These are phyloP conservation scores for Danio tinwini DNA, from an alignment of 2,797 vertebrate species.

Conservation along the genomic window DNA sequence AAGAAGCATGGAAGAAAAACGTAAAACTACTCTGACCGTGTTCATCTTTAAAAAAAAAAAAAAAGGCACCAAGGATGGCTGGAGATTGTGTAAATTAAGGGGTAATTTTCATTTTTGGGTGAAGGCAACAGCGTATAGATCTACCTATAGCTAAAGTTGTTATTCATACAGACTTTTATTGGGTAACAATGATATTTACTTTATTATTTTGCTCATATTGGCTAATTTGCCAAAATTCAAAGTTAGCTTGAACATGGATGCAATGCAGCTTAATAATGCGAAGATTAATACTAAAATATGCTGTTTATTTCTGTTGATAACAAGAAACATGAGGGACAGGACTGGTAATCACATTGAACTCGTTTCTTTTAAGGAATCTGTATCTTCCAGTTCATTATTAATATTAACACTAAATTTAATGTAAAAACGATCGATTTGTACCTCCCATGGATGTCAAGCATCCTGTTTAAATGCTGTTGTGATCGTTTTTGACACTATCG, in stretches of 20 bases:
- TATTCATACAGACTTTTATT: background rate
- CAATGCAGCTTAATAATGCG: background rate
- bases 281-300: slow-evolving; percentile 13
- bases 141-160: background rate
- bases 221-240: background rate
- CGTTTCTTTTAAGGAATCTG: background rate
- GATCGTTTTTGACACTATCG: slow-evolving; percentile 2
- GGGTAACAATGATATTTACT: background rate
- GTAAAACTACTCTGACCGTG: no score
- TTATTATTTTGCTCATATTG: background rate
- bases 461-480: slow-evolving; percentile 15
- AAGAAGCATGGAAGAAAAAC: no score
- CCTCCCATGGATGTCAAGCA: background rate
- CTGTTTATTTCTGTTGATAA: background rate
- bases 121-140: background rate
- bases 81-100: no score
- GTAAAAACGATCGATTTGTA: background rate
- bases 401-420: slow-evolving; percentile 20
- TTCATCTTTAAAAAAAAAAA: no score
- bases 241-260: background rate
- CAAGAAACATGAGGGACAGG: background rate
- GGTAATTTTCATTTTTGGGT: no score
- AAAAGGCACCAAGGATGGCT: no score
- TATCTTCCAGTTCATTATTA: background rate
- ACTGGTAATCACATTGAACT: background rate